These are phyloP conservation scores for Eonycteris spelaea DNA, from an alignment of 2,113 vertebrate genomes.

Conservation along the genomic window DNA sequence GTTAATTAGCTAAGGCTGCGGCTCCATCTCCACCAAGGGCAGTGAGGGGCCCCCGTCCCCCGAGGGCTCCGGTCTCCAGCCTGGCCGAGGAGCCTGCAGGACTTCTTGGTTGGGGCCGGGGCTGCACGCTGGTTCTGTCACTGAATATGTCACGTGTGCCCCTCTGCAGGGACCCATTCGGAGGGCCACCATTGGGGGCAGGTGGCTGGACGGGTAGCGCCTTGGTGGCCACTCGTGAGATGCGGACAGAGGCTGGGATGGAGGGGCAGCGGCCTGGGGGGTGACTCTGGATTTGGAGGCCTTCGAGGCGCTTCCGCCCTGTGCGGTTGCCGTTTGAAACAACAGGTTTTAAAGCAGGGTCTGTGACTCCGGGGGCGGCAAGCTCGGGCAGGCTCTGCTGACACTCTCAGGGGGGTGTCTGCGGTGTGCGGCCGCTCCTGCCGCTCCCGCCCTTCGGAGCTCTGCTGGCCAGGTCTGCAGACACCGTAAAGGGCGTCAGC, in stretches of 20 bases:
- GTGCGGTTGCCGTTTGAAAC: neutral
- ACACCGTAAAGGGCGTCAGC: accelerated
- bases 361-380: accelerated
- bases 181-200: neutral
- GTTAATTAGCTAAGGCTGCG: neutral
- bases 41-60: accelerated
- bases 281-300: neutral
- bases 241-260: neutral
- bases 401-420: accelerated
- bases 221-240: neutral
- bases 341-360: neutral
- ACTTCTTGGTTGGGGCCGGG: neutral
- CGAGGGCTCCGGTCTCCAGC: too few relatives aligned
- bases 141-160: neutral
- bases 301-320: neutral
- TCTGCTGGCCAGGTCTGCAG: neutral
- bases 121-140: neutral
- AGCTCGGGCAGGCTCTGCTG: too few relatives aligned
- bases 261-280: neutral
- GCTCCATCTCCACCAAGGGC: neutral
- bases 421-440: neutral
- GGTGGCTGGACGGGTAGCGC: neutral
- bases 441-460: too few relatives aligned
- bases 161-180: neutral
- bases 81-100: accelerated